A percentile compares a stretch with the other conserved stretches of the same genome.
phyloP scores from a whole-genome alignment of 2,797 vertebrate species.

The Adelosebastes latens region DNA sequence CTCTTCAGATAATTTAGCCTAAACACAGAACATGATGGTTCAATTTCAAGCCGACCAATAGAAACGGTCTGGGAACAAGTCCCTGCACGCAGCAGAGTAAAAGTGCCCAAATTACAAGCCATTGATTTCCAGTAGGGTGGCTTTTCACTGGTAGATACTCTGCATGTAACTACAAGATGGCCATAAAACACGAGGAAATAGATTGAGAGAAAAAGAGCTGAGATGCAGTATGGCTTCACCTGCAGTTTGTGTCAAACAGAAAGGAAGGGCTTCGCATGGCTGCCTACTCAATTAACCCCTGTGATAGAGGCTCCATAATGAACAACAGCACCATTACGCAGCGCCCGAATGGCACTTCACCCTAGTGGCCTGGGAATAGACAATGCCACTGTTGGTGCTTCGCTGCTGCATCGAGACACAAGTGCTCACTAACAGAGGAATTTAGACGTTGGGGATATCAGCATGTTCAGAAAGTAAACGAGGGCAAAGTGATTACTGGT shows the following conservation, averaged over 20 bases:
- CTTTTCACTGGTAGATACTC: conserved; percentile 71
- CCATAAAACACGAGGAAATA: conserved; percentile 80
- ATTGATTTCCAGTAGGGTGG: conserved; percentile 79
- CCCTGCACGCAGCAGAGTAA: conserved; percentile 47
- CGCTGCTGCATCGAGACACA: conserved; percentile 41
- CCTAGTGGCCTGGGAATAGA: conserved; percentile 69
- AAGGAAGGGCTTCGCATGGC: conserved; percentile 84
- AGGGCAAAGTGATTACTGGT: conserved; percentile 56
- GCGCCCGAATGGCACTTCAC: conserved; percentile 80
- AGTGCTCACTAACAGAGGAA: conserved; percentile 43
- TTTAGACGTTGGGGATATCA: conserved; percentile 66
- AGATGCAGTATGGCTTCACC: conserved; percentile 83
- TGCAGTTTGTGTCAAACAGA: conserved; percentile 85
- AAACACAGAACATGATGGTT: conserved; percentile 63
- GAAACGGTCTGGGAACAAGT: conserved; percentile 58
- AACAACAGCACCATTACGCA: conserved; percentile 85
- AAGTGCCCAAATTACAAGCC: conserved; percentile 76
- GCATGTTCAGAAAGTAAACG: conserved; percentile 59
- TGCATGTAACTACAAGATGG: conserved; percentile 67
- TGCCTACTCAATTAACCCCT: conserved; percentile 89
- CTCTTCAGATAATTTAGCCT: conserved; percentile 58
- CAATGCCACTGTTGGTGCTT: conserved; percentile 52
- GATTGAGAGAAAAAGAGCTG: conserved; percentile 74
- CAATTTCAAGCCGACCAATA: conserved; percentile 67
- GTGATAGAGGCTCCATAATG: conserved; percentile 86